Evolutionary conservation across 2,113 vertebrate species (phyloP), one percentile per base, ranked within the genome.

Genomic region (Rostratula benghalensis): DNA sequence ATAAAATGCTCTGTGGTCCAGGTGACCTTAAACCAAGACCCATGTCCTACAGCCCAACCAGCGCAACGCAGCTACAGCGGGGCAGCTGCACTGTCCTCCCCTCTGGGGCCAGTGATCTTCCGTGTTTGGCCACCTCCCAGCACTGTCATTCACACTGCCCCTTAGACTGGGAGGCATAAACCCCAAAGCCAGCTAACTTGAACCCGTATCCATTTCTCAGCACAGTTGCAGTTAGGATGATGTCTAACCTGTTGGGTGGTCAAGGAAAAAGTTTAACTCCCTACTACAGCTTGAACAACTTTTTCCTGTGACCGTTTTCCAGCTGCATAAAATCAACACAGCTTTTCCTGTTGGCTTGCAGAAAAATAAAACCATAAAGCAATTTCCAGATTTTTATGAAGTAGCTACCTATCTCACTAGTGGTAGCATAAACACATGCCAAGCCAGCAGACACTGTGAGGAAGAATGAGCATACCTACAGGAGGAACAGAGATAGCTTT

Each of bases 341-440:
- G 87, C 48, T 96, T 93, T 93, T 96, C 87, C 91, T 89, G n/a
- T 68, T 93, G 85, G 59, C 64, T 46, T 87, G 76, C 30, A 59
- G 53, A 75, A 73, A 56, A 94, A 81, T 24, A 60, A 74, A 93
- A 68, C n/a, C 63, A 41, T 46, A 85, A 82, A 91, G 91, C 57
- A 91, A 82, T 39, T 93, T 39, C 76, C 73, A 87, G 45, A 71
- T 56, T 85, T 78, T 74, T 78, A 46, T 56, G 46, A 89, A 65
- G 39, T 53, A 64, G 74, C n/a, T 81, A 64, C 46, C 48, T 83
- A 50, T 54, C 37, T 13, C 81, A 65, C 59, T 31, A 75, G 37
- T 73, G 59, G 71, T 31, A 75, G 73, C 21, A 68, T 35, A 82
- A 90, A 84, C 33, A 68, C 6, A 15, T 41, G 43, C 50, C 87